Conservation (phyloP, 2,888 invertebrate species). For the Ischnus inquisitorius region DNA sequence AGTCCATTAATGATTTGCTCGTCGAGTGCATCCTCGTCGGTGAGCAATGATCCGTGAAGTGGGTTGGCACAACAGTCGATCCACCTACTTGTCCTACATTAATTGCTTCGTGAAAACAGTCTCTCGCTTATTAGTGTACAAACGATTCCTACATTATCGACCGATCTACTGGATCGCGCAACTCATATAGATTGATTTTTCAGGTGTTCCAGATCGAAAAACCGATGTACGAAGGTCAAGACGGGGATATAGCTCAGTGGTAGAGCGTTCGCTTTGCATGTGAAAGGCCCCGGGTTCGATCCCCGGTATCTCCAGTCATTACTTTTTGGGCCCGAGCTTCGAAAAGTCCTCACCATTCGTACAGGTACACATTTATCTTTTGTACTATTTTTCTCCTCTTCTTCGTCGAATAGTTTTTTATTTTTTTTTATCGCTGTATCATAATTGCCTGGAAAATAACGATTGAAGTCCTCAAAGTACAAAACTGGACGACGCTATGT, state of each 20-base stretch:
- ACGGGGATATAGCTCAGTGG: constrained; percentile 98
- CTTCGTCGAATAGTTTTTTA: not conserved
- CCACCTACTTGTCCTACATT: not conserved
- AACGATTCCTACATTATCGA: constrained; percentile 31
- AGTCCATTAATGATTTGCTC: not conserved
- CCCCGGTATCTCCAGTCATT: constrained; percentile 87
- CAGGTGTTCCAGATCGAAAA: constrained; percentile 1
- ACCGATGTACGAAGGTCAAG: not conserved
- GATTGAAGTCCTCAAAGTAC: constrained; percentile 66
- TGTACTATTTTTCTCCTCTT: no score
- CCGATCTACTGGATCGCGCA: not conserved
- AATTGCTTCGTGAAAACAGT: not conserved
- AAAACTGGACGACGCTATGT: constrained; percentile 38
- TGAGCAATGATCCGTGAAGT: constrained; percentile 6
- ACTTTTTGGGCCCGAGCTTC: not conserved
- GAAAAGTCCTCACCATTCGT: not conserved
- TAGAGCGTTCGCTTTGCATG: constrained; percentile 99
- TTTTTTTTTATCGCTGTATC: not conserved
- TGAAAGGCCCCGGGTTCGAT: constrained; percentile 99
- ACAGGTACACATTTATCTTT: constrained; percentile 8
- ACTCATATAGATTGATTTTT: constrained; percentile 8
- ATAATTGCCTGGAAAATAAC: constrained; percentile 32
- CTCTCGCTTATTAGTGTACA: no score
- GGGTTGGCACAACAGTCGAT: not conserved
- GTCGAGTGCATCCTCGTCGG: not conserved